Percentiles rank a stretch among this genome's conserved stretches.
Evolutionary conservation across 2,888 invertebrate genomes (phyloP).

Genomic region (Dendrolimus houi): DNA sequence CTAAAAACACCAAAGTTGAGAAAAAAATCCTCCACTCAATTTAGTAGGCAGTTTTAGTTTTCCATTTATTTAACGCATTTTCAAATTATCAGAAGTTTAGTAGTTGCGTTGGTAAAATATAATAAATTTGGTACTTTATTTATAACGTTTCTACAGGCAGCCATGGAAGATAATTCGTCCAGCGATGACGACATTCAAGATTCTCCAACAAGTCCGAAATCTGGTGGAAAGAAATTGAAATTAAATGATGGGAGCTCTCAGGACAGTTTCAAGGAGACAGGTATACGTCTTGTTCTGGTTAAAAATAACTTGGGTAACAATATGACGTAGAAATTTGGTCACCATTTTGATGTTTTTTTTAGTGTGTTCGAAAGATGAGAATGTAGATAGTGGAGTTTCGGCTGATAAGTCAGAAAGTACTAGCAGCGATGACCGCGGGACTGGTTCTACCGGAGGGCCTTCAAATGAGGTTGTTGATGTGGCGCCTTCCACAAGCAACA

Average conservation of each 20-base stretch:
- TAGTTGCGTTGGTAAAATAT: slow-evolving; percentile 8
- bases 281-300: slow-evolving; percentile 25
- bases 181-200: slow-evolving; percentile 60
- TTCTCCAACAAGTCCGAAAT: slow-evolving; percentile 40
- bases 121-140: no score
- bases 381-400: slow-evolving; percentile 62
- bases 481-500: slow-evolving; percentile 54
- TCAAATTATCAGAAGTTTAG: slow-evolving; percentile 6
- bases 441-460: slow-evolving; percentile 33
- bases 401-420: slow-evolving; percentile 68
- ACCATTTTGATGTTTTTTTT: slow-evolving; percentile 37
- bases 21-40: slow-evolving; percentile 33
- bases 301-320: slow-evolving; percentile 7
- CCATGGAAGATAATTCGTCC: slow-evolving; percentile 63
- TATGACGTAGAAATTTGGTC: slow-evolving; percentile 32
- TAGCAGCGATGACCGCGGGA: slow-evolving; percentile 50
- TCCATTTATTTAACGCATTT: slow-evolving; percentile 3
- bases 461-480: slow-evolving; percentile 51
- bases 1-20: slow-evolving; percentile 28
- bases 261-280: slow-evolving; percentile 50
- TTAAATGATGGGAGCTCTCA: slow-evolving; percentile 67
- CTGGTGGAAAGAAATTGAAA: slow-evolving; percentile 60
- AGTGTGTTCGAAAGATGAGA: slow-evolving; percentile 48
- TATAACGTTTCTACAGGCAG: slow-evolving; percentile 17
- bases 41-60: slow-evolving; percentile 10